A percentile compares a stretch with the other conserved stretches of the same genome.
Evolutionary conservation across 2,888 invertebrate genomes (phyloP).

Genomic region (Perithous albicinctus): DNA sequence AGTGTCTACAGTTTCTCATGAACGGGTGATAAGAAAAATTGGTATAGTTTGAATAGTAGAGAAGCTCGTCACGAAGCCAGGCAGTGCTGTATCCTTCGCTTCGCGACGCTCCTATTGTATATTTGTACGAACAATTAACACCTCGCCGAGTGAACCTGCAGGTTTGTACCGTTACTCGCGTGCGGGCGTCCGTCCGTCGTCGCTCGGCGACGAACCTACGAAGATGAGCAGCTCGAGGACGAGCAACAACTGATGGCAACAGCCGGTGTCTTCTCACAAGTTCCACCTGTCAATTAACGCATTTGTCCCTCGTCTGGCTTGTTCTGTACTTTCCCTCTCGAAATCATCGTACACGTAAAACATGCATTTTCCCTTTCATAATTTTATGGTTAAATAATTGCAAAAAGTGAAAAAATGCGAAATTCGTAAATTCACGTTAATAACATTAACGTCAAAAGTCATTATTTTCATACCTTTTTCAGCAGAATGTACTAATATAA

Average conservation of each 20-base stretch:
- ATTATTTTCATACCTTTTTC: too few relatives aligned
- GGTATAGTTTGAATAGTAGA: not conserved
- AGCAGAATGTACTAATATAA: too few relatives aligned
- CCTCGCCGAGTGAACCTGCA: slow-evolving; percentile 66
- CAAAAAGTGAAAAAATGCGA: too few relatives aligned
- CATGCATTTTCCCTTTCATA: slow-evolving; percentile 39
- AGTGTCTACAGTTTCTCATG: slow-evolving; percentile 20
- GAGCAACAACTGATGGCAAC: slow-evolving; percentile 52
- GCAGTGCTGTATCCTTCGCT: slow-evolving; percentile 26
- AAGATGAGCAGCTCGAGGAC: slow-evolving; percentile 33
- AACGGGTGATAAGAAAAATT: slow-evolving; percentile 27
- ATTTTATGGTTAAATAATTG: not conserved
- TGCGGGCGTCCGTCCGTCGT: slow-evolving; percentile 39
- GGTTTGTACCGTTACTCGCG: slow-evolving; percentile 69
- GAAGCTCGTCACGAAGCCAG: slow-evolving; percentile 18
- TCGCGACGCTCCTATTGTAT: slow-evolving; percentile 52
- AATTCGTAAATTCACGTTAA: too few relatives aligned
- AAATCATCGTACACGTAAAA: slow-evolving; percentile 4
- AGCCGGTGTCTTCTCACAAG: slow-evolving; percentile 31
- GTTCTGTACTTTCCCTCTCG: slow-evolving; percentile 41
- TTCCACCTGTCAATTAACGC: slow-evolving; percentile 65
- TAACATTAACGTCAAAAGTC: too few relatives aligned
- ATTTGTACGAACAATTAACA: slow-evolving; percentile 70
- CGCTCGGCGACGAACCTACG: slow-evolving; percentile 22
- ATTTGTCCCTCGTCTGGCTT: slow-evolving; percentile 34